Conservation (phyloP, 2,888 invertebrate species). For the Dichetophora obliterata region DNA sequence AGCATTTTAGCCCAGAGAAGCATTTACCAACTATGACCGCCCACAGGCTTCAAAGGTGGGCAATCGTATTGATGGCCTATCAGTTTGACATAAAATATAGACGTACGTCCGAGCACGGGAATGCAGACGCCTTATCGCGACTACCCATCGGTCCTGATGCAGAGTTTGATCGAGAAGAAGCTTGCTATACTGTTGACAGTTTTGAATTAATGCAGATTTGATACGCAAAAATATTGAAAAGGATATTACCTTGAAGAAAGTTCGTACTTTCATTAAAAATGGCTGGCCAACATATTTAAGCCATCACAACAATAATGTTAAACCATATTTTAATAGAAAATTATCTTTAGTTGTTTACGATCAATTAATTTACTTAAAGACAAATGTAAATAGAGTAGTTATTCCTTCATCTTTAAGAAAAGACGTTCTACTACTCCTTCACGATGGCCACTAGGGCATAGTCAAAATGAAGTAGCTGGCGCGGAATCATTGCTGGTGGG, state of each 20-base stretch:
- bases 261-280: background rate
- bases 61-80: too few relatives aligned
- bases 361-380: slow-evolving; percentile 4
- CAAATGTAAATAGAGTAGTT: slow-evolving; percentile 39
- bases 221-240: background rate
- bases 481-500: background rate
- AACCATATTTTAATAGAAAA: background rate
- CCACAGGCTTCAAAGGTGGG: too few relatives aligned
- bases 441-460: background rate
- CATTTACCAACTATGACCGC: too few relatives aligned
- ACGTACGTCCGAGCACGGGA: too few relatives aligned
- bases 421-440: background rate
- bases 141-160: too few relatives aligned
- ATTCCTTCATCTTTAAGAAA: background rate
- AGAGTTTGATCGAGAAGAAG: too few relatives aligned
- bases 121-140: too few relatives aligned
- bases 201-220: too few relatives aligned
- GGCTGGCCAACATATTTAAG: background rate
- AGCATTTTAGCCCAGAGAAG: too few relatives aligned
- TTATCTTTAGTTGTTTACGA: slow-evolving; percentile 21
- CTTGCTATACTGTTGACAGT: too few relatives aligned
- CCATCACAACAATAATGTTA: background rate
- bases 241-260: background rate
- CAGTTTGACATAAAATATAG: too few relatives aligned
- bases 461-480: background rate